Evolutionary conservation across 2,888 invertebrate species (phyloP).

Genomic region (Mesodorylaimus sp.): DNA sequence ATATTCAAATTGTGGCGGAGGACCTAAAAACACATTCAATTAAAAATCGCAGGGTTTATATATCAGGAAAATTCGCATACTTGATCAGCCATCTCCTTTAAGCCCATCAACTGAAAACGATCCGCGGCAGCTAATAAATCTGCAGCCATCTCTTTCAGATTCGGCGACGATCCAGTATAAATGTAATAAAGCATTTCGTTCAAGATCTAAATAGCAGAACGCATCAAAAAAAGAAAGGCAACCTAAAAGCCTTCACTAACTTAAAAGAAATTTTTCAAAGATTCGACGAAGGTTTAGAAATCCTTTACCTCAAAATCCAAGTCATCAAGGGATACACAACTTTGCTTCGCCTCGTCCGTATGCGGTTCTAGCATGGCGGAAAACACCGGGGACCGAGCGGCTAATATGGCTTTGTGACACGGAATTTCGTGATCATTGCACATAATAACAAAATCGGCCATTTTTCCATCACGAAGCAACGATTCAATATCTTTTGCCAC

Average conservation of each 20-base stretch:
- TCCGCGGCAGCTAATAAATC: conserved; percentile 26
- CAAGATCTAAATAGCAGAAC: too few relatives aligned
- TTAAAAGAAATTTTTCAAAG: too few relatives aligned
- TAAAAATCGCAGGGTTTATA: not conserved
- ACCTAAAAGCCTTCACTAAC: too few relatives aligned
- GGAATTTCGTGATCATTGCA: conserved; percentile 16
- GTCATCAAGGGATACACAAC: conserved; percentile 15
- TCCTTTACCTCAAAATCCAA: conserved; percentile 20
- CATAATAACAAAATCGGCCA: conserved; percentile 21
- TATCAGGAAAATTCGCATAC: conserved; percentile 12
- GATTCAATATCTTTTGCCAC: conserved; percentile 20
- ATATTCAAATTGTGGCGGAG: conserved; percentile 17
- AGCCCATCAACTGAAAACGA: conserved; percentile 23
- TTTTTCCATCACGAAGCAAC: conserved; percentile 17
- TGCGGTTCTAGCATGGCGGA: conserved; percentile 24
- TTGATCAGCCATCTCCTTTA: conserved; percentile 26
- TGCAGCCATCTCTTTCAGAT: conserved; percentile 18
- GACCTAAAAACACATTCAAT: conserved; percentile 16
- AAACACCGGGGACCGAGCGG: conserved; percentile 21
- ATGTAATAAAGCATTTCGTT: conserved; percentile 21
- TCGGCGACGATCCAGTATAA: conserved; percentile 21
- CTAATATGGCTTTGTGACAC: conserved; percentile 13
- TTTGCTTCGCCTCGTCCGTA: conserved; percentile 19
- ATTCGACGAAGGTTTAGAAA: too few relatives aligned
- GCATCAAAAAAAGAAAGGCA: too few relatives aligned